Evolutionary conservation across 2,797 vertebrate species (phyloP).

Genomic region (Anguilla megastoma): DNA sequence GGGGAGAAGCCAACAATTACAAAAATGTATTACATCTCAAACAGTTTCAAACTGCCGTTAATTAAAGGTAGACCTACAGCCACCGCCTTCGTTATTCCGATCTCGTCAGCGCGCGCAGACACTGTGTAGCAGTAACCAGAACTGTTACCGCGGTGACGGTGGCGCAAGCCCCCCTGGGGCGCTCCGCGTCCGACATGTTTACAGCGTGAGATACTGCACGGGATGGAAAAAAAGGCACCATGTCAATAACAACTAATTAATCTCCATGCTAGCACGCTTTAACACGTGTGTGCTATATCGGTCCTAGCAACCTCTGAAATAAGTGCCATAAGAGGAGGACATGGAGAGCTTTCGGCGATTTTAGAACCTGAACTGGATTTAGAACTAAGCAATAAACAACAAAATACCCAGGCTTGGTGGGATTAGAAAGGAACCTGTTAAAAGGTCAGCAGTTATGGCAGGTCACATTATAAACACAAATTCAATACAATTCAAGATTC

Average conservation of each 20-base stretch:
- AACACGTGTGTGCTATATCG: not conserved
- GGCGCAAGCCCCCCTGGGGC: constrained; percentile 41
- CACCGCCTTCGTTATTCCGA: constrained; percentile 55
- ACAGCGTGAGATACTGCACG: constrained; percentile 29
- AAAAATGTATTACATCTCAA: constrained; percentile 40
- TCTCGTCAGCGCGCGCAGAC: constrained; percentile 52
- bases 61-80: constrained; percentile 36
- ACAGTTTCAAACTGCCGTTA: constrained; percentile 43
- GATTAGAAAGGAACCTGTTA: not conserved
- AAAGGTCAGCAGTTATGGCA: not conserved
- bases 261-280: constrained; percentile 41
- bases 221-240: constrained; percentile 29
- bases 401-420: not conserved
- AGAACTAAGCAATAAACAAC: not conserved
- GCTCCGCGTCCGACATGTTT: constrained; percentile 45
- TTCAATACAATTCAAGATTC: not conserved
- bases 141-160: constrained; percentile 36
- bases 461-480: not conserved
- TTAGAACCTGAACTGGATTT: not conserved
- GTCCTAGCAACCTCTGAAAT: not conserved
- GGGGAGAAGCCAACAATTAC: constrained; percentile 34
- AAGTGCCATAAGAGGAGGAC: not conserved
- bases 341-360: not conserved
- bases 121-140: constrained; percentile 43
- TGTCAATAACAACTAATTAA: constrained; percentile 59